Base-by-base conservation (phyloP, 2,113 vertebrate species). In the Mustelus asterias region DNA sequence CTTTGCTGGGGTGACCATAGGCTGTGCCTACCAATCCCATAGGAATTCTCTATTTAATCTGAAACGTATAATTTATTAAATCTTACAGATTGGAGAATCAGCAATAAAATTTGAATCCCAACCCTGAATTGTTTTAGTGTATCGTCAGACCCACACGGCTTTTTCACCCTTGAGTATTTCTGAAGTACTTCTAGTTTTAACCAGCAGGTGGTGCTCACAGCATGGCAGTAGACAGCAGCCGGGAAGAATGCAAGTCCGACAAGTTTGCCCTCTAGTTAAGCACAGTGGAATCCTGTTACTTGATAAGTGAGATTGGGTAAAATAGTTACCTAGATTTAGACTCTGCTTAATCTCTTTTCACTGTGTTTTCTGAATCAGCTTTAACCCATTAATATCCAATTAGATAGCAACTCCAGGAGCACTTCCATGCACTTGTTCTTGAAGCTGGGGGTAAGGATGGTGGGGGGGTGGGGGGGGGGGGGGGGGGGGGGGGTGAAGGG, bases 171-270 rank as follows among this genome's bases (percentile, higher is more conserved):
- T 13, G 13, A 63, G 11, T 37, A 83, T 83, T 37, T 33, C 18
- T 16, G 2, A n/a, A 54, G 41, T 95, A 54, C 29, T 7, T 72
- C 94, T 72, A 11, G 10, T 76, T 72, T 95, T 95, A 95, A 95
- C 94, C 94, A 76, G n/a, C 94, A 95, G 94, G 44, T 95, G 94
- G 65, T 54, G 14, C 9, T 76, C 88, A 95, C 67, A 72, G 94
- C 22, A 26, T 54, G 13, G 0, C 44, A 8, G 10, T 72, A 72
- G 67, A 41, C 20, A 10, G 5, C 18, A 48, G 14, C 24, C 63
- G 24, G 63, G 54, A 16, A 63, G n/a, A 33, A 33, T 65, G 20
- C 60, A 67, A 13, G 5, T 92, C 11, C 29, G 24, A 11, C 93
- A 70, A 72, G 9, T 48, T 44, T 41, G n/a, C 9, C 9, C 60